Percentiles rank a stretch among this genome's conserved stretches.
phyloP scores from a whole-genome alignment of 2,888 invertebrate species.

The Melanostoma mellinum region DNA sequence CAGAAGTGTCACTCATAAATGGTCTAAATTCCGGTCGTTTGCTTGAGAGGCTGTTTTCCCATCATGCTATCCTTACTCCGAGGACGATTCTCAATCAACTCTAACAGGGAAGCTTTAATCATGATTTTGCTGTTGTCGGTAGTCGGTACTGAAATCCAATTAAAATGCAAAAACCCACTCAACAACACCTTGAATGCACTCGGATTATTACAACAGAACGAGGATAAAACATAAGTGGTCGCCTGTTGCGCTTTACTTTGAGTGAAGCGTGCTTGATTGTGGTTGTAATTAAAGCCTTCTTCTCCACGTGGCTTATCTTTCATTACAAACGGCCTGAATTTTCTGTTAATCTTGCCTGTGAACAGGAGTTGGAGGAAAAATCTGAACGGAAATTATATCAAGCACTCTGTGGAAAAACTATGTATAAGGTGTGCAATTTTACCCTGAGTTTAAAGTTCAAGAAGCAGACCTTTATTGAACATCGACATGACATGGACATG shows the following conservation, averaged over 20 bases:
- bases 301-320: constrained; percentile 12
- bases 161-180: constrained; percentile 49
- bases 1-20: constrained; percentile 3
- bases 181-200: constrained; percentile 31
- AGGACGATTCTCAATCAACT: constrained; percentile 53
- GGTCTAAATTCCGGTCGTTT: constrained; percentile 29
- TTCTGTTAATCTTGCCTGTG: constrained; percentile 1
- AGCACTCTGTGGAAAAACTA: no score
- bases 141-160: constrained; percentile 54
- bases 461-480: no score
- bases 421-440: no score
- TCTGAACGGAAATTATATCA: not conserved
- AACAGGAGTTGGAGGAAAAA: not conserved
- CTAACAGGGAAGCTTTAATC: constrained; percentile 44
- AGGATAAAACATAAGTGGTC: constrained; percentile 55
- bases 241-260: constrained; percentile 59
- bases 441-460: no score
- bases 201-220: constrained; percentile 51
- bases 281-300: constrained; percentile 38
- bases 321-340: constrained; percentile 8
- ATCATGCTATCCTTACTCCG: not conserved
- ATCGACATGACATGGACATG: no score
- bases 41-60: constrained; percentile 7
- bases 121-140: constrained; percentile 43
- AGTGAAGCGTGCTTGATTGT: constrained; percentile 54